Evolutionary conservation across 2,113 vertebrate species (phyloP), one percentile per base, ranked within the genome.

Genomic region (Thunnus thynnus): DNA sequence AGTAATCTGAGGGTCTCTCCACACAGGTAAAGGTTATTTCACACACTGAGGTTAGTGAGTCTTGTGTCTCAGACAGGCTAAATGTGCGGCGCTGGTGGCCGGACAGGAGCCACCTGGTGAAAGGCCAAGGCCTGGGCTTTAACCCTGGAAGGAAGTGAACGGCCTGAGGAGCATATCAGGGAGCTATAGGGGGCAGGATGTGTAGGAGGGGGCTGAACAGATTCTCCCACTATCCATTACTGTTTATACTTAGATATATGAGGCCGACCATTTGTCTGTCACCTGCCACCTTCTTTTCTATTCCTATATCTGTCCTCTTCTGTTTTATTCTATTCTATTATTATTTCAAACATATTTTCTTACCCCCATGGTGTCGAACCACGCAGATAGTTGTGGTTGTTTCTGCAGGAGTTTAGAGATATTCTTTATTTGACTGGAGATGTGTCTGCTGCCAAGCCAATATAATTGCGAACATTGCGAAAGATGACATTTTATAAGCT

Each of bases 81-180:
- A 87, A 66, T 88, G 91, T 87, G 78, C 54, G 87, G 92, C 88
- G 47, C 51, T 88, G 91, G 93, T 92, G 89, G 92, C 88, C 89
- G 91, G 93, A 93, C 93, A 92, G 91, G 92, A 94, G 95, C 92
- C 91, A 94, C 94, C 93, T 91, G 91, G 92, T 93, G 93, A 96
- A 96, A 96, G 94, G 94, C 95, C 94, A 87, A 88, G 93, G 94
- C 88, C 92, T 97, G 95, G 95, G 89, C 93, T 90, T 63, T 96
- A 95, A 95, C 95, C 94, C 94, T 93, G 92, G 96, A 95, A 97
- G 97, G 96, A 97, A 96, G 94, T 93, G 89, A 89, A 92, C 92
- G 78, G 83, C 68, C 90, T 94, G 96, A 70, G 94, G 93, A 93
- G 85, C 76, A 76, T 27, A 76, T 17, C 18, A 63, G 68, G 51